A percentile compares a stretch with the other conserved stretches of the same genome.
Conservation (phyloP, 2,797 vertebrate species). For the Acrossocheilus wenchowensis region DNA sequence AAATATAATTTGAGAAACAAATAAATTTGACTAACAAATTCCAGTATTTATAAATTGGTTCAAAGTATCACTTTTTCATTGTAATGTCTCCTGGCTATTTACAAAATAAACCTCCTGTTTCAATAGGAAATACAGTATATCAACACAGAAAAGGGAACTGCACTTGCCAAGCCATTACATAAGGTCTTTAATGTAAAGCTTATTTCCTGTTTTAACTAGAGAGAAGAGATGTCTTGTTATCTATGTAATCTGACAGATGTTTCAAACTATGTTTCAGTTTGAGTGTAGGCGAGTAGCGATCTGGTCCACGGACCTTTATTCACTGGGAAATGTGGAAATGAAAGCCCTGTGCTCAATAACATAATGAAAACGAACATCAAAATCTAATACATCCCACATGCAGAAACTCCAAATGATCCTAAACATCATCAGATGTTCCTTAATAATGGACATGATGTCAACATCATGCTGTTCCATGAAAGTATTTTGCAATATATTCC, state of each 20-base stretch:
- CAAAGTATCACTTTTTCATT: not conserved
- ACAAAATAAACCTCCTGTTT: not conserved
- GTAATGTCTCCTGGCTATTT: not conserved
- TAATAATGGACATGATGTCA: conserved; percentile 13
- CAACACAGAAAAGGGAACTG: not conserved
- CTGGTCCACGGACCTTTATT: conserved; percentile 6
- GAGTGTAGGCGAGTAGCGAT: not conserved
- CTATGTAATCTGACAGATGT: conserved; percentile 23
- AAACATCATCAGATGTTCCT: not conserved
- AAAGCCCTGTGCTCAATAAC: not conserved
- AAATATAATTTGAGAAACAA: not conserved
- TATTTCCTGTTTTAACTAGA: conserved; percentile 1
- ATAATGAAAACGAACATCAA: not conserved
- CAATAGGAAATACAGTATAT: not conserved
- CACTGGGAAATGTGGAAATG: not conserved
- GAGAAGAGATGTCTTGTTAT: not conserved
- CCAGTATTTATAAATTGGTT: not conserved
- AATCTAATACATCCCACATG: conserved; percentile 10
- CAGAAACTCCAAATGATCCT: not conserved
- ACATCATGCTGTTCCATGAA: not conserved
- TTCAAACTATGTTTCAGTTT: conserved; percentile 2
- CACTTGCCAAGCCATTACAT: not conserved
- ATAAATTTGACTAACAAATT: not conserved
- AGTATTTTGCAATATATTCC: not conserved
- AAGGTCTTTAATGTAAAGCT: not conserved